Evolutionary conservation across 2,888 invertebrate genomes (phyloP).

Genomic region (Folsomia manolachei): DNA sequence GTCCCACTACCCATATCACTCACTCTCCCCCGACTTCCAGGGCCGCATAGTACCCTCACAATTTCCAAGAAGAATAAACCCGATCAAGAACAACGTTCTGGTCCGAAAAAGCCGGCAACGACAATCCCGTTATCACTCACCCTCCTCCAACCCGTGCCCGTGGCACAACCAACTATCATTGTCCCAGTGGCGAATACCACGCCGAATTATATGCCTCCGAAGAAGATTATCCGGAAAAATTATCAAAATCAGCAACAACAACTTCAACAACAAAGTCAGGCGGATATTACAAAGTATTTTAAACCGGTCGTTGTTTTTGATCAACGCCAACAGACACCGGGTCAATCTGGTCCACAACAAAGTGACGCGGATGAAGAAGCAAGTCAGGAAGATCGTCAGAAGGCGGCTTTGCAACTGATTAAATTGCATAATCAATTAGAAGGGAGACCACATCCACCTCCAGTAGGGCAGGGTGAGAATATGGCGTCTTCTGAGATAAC

Average conservation of each 20-base stretch:
- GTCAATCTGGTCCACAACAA: background rate
- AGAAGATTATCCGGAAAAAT: conserved; percentile 30
- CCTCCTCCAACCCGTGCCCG: conserved; percentile 13
- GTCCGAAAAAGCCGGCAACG: conserved; percentile 18
- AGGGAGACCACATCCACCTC: background rate
- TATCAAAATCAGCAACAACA: conserved; percentile 12
- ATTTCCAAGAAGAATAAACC: conserved; percentile 38
- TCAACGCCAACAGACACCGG: conserved; percentile 24
- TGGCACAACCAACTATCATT: background rate
- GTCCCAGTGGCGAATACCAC: conserved; percentile 24
- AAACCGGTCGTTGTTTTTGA: conserved; percentile 30
- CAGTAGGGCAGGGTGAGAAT: background rate
- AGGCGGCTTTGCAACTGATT: background rate
- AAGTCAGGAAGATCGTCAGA: background rate
- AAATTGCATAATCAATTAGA: background rate
- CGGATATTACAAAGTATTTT: conserved; percentile 33
- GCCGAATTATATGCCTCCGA: conserved; percentile 32
- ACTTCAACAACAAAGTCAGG: conserved; percentile 6
- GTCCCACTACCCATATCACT: conserved; percentile 18
- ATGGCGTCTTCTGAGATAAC: background rate
- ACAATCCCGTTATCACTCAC: conserved; percentile 11
- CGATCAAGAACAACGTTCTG: background rate
- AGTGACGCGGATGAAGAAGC: conserved; percentile 1
- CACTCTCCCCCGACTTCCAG: background rate
- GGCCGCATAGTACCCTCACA: conserved; percentile 34